These are phyloP conservation scores for Cydia fagiglandana DNA, from an alignment of 1,140 invertebrate species.

Conservation along the genomic window DNA sequence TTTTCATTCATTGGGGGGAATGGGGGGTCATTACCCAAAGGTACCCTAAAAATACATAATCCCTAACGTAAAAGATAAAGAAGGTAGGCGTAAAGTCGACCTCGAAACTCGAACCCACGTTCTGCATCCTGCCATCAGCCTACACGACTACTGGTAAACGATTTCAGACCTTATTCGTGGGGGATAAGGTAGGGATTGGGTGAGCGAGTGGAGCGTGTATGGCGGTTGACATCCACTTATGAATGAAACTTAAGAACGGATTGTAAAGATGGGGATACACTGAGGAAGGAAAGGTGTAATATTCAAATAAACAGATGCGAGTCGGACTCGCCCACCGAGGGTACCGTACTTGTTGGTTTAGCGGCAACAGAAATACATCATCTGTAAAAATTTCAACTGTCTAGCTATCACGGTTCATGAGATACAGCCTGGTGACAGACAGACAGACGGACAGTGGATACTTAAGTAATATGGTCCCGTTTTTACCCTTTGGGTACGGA, in stretches of 20 bases:
- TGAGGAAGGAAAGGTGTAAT: background rate
- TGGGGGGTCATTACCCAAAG: too few relatives aligned
- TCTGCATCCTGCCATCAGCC: background rate
- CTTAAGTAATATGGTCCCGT: too few relatives aligned
- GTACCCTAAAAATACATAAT: too few relatives aligned
- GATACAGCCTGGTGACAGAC: too few relatives aligned
- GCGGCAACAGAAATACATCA: too few relatives aligned
- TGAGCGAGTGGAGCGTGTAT: background rate
- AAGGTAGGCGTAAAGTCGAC: constrained; percentile 15
- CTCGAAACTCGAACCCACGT: constrained; percentile 20
- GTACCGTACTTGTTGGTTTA: background rate
- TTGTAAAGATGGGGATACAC: constrained; percentile 1
- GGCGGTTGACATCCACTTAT: constrained; percentile 27
- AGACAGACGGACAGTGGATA: too few relatives aligned
- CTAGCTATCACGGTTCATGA: too few relatives aligned
- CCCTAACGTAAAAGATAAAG: background rate
- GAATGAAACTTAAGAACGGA: constrained; percentile 29
- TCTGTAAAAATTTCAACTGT: too few relatives aligned
- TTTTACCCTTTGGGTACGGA: too few relatives aligned
- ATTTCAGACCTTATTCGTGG: background rate
- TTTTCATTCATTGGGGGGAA: too few relatives aligned
- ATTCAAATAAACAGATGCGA: background rate
- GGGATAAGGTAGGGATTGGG: background rate
- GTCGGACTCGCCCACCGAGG: too few relatives aligned
- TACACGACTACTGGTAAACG: background rate